Conservation (phyloP, 2,888 invertebrate genomes). For the Athalia circularis region DNA sequence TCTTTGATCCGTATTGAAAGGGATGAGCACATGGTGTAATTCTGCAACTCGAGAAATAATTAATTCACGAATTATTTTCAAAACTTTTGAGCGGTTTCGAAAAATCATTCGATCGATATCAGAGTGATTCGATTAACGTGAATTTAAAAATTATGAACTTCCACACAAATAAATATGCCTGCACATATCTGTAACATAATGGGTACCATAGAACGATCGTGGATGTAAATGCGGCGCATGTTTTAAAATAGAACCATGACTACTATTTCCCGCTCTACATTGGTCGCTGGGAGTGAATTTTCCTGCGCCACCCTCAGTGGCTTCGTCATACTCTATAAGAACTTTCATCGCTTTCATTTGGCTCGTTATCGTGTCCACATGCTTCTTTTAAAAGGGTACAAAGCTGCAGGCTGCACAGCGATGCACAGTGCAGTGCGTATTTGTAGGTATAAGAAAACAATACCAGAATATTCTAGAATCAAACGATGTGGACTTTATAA, state of each 20-base stretch:
- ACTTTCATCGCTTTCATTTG: conserved; percentile 18
- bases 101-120: no score
- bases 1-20: neutral
- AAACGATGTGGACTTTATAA: no score
- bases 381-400: neutral
- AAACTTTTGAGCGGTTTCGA: no score
- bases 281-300: neutral
- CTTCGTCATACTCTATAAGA: neutral
- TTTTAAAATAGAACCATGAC: neutral
- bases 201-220: neutral
- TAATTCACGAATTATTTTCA: no score
- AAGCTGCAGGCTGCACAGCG: neutral
- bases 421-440: no score
- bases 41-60: no score
- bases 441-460: no score
- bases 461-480: no score
- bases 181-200: neutral
- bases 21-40: no score
- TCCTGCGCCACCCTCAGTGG: neutral
- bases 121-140: no score
- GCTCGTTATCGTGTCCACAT: conserved; percentile 3
- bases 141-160: no score
- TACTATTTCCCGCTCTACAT: neutral
- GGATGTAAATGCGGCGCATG: neutral
- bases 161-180: no score